Evolutionary conservation across 2,888 invertebrate species (phyloP).

Genomic region (Campoplex nolae): DNA sequence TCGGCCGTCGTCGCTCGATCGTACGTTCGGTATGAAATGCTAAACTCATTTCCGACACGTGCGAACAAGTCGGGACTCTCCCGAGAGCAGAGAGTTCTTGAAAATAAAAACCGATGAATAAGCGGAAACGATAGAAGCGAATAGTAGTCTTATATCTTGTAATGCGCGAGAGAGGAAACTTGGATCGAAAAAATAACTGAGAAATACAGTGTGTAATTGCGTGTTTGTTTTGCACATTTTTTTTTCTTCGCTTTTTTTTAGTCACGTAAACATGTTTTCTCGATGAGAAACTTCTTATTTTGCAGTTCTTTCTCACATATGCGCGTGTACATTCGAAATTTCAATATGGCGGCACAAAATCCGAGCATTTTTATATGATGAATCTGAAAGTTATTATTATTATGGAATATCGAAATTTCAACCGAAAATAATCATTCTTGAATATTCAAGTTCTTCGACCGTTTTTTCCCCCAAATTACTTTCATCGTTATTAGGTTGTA

Average conservation of each 20-base stretch:
- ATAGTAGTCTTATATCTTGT: not conserved
- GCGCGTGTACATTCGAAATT: not conserved
- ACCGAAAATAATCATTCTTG: not conserved
- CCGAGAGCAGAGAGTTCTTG: not conserved
- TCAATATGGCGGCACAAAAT: not conserved
- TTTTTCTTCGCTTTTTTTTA: not conserved
- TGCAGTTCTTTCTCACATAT: not conserved
- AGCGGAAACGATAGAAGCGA: not conserved
- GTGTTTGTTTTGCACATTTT: not conserved
- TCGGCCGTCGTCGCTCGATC: not conserved
- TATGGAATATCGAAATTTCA: not conserved
- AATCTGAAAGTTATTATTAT: no score
- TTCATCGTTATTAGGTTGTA: not conserved
- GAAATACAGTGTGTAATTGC: not conserved
- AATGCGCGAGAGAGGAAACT: not conserved
- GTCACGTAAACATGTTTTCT: not conserved
- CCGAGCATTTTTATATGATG: no score
- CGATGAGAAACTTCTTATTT: not conserved
- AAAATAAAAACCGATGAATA: constrained; percentile 1
- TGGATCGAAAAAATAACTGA: not conserved
- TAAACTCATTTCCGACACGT: constrained; percentile 36
- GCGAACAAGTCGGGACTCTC: constrained; percentile 19
- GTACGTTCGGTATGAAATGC: not conserved
- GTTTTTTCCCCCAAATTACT: not conserved
- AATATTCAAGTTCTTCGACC: not conserved